Conservation (phyloP, 2,888 invertebrate genomes). For the Oithona nana region DNA sequence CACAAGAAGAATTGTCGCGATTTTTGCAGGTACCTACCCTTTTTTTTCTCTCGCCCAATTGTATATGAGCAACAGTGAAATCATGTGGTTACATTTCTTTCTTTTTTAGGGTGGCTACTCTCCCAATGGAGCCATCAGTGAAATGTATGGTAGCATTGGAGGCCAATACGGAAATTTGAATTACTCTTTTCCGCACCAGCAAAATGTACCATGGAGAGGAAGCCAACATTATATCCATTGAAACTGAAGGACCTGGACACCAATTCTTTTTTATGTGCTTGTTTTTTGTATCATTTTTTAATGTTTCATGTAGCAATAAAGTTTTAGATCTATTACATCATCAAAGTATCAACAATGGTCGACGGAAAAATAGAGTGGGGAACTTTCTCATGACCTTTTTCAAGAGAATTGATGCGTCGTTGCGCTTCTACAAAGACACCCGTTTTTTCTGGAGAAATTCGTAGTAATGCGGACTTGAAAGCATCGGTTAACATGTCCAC, state of each 20-base stretch:
- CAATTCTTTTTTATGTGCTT: too few species aligned
- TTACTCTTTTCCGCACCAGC: background rate
- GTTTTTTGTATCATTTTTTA: too few species aligned
- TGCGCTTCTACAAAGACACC: background rate
- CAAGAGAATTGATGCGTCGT: too few species aligned
- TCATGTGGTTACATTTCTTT: constrained; percentile 9
- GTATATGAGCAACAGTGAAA: background rate
- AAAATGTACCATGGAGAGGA: background rate
- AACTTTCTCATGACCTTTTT: too few species aligned
- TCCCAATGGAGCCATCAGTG: constrained; percentile 20
- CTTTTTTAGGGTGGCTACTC: constrained; percentile 26
- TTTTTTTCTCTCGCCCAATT: background rate
- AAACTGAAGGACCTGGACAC: too few species aligned
- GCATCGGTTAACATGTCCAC: background rate
- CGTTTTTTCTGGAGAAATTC: constrained; percentile 3
- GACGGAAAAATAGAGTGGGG: too few species aligned
- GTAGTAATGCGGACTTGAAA: background rate
- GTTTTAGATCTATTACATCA: too few species aligned
- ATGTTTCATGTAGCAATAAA: too few species aligned
- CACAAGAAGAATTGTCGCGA: constrained; percentile 44
- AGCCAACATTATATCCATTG: background rate
- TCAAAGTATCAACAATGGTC: too few species aligned
- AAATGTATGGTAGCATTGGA: background rate
- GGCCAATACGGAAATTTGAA: background rate
- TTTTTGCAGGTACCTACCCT: constrained; percentile 11